Percentiles rank a stretch among this genome's conserved stretches.
These are phyloP conservation scores for Schizotus pectinicornis DNA, from an alignment of 2,888 invertebrate species.

Conservation along the genomic window DNA sequence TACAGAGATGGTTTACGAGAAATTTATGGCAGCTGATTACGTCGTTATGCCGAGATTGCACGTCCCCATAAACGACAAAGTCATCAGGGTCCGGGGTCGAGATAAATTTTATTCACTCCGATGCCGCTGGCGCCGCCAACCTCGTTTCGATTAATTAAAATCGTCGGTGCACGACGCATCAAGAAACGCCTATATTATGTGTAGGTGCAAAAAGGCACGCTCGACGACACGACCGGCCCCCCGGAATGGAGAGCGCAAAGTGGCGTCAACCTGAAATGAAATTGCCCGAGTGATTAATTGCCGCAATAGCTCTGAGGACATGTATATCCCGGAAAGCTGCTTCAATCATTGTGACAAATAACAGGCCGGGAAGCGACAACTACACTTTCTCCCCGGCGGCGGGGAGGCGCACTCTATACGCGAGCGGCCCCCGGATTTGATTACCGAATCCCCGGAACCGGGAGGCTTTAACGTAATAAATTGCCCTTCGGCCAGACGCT, in stretches of 20 bases:
- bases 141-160: constrained; percentile 16
- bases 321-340: constrained; percentile 55
- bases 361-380: constrained; percentile 39
- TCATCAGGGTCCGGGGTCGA: constrained; percentile 12
- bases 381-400: constrained; percentile 27
- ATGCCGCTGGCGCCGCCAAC: constrained; percentile 1
- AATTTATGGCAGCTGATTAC: constrained; percentile 23
- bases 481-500: constrained; percentile 16
- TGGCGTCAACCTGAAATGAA: constrained; percentile 50
- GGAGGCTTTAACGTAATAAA: constrained; percentile 24
- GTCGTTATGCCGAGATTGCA: constrained; percentile 9
- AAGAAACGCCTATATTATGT: constrained; percentile 6
- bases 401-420: constrained; percentile 17
- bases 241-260: constrained; percentile 31
- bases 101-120: constrained; percentile 13
- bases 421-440: constrained; percentile 20
- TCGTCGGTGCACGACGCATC: constrained; percentile 12
- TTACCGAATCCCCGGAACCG: constrained; percentile 27
- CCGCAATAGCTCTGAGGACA: constrained; percentile 56
- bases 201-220: constrained; percentile 15
- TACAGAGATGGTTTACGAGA: constrained; percentile 8
- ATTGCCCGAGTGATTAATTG: constrained; percentile 56
- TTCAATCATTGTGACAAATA: constrained; percentile 58
- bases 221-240: constrained; percentile 2
- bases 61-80: constrained; percentile 22